Percentiles rank a stretch among this genome's conserved stretches.
These are phyloP conservation scores for Tragelaphus strepsiceros DNA, from an alignment of 2,113 vertebrate species.

Conservation along the genomic window DNA sequence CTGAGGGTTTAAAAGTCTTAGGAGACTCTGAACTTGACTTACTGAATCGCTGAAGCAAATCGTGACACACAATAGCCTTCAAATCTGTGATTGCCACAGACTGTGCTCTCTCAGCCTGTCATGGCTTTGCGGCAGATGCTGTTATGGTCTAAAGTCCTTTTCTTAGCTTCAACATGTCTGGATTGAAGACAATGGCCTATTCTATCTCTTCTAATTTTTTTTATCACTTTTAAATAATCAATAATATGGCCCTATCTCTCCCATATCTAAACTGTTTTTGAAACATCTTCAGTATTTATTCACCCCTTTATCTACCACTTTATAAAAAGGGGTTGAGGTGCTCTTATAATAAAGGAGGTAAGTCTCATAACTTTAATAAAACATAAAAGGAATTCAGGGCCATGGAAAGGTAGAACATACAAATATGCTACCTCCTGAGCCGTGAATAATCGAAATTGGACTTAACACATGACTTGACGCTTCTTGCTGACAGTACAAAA, in stretches of 20 bases:
- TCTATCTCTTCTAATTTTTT: neutral
- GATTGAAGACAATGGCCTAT: neutral
- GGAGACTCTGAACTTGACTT: conserved; percentile 39
- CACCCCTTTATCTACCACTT: neutral
- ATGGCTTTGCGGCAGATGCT: neutral
- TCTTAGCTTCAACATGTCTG: neutral
- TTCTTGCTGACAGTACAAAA: neutral
- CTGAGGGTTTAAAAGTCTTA: conserved; percentile 51
- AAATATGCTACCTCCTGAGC: neutral
- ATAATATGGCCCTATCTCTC: neutral
- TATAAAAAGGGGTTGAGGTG: neutral
- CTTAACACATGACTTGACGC: neutral
- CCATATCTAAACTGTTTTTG: neutral
- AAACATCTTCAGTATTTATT: conserved; percentile 18
- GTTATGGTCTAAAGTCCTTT: neutral
- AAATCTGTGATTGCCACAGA: neutral
- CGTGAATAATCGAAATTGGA: neutral
- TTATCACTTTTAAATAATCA: neutral
- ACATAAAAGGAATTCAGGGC: conserved; percentile 1
- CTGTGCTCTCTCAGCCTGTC: neutral
- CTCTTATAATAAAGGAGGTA: neutral
- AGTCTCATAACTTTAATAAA: neutral
- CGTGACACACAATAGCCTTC: neutral
- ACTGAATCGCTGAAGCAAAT: conserved; percentile 47
- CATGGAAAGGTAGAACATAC: neutral